Evolutionary conservation across 2,113 vertebrate species (phyloP), one percentile per base, ranked within the genome.

Genomic region (Anoura caudifer): DNA sequence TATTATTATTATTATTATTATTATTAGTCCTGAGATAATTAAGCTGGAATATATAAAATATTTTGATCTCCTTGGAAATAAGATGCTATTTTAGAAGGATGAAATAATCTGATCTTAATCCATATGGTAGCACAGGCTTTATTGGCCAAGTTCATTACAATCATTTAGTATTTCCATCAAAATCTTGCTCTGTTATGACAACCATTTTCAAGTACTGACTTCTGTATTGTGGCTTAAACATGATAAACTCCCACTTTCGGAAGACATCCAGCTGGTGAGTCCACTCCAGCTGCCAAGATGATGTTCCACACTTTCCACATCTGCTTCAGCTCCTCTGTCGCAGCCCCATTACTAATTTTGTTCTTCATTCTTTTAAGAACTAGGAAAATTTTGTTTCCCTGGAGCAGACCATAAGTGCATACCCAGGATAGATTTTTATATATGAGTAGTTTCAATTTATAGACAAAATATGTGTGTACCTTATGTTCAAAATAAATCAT

Each of bases 221-320:
- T 95, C 96, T 97, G 92, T 80, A 91, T 87, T 84, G 69, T 89
- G 89, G 61, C 86, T 77, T 86, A 63, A 95, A 76, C 56, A 72
- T 67, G 84, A 95, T 83, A 94, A 80, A 89, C 72, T 47, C 75
- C 63, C 86, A 94, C 91, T 96, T 83, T 70, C n/a, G 84, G 96
- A 97, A 97, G 94, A 95, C 92, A 91, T 76, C 90, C 96, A 97
- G 96, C 96, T 96, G 88, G 63, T 36, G 20, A 83, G 82, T 3
- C 61, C 63, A 36, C 38, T 47, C 50, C 54, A 87, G 5, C 65
- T 80, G 88, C 95, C 94, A 97, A 92, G 45, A 91, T 52, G 89
- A 93, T 94, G 95, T 67, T 79, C 95, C 79, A 91, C 83, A 95
- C 61, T 96, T 97, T 94, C 96, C 96, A 97, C 94, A 90, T 83